phyloP scores from a whole-genome alignment of 2,797 vertebrate species.

The Cossypha polioptera region DNA sequence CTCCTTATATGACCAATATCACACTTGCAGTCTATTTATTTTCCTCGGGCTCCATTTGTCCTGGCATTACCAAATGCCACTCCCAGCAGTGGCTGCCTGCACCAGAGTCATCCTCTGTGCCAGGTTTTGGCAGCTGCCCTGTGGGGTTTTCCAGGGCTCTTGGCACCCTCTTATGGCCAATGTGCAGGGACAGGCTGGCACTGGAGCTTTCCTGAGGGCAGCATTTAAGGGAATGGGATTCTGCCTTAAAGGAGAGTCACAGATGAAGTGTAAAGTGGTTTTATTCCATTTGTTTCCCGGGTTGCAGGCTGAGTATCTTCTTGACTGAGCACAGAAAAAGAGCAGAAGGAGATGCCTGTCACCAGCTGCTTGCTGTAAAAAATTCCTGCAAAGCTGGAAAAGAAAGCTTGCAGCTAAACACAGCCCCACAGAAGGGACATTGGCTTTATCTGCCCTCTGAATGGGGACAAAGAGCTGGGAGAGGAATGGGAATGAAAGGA shows the following conservation, averaged over 20 bases:
- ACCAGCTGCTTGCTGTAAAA: background rate
- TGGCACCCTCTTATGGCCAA: background rate
- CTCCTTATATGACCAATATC: background rate
- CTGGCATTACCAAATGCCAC: background rate
- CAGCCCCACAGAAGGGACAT: background rate
- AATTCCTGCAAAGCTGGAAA: background rate
- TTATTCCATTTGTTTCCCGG: background rate
- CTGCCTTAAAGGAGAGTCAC: background rate
- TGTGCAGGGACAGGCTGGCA: background rate
- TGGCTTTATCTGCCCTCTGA: background rate
- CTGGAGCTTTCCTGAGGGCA: background rate
- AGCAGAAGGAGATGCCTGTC: background rate
- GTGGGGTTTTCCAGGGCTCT: background rate
- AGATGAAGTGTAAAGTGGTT: background rate
- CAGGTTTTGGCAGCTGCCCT: background rate
- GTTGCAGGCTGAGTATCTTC: background rate
- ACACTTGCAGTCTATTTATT: background rate
- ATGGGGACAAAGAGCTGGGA: too few species aligned
- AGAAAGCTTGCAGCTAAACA: background rate
- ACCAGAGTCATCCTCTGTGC: rapidly evolving
- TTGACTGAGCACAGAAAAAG: background rate
- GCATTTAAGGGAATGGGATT: background rate
- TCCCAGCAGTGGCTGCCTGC: background rate
- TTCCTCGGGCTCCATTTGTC: background rate
- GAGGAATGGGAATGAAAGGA: background rate